Base-by-base conservation (phyloP, 2,888 invertebrate genomes). In the Allophyes oxyacanthae region DNA sequence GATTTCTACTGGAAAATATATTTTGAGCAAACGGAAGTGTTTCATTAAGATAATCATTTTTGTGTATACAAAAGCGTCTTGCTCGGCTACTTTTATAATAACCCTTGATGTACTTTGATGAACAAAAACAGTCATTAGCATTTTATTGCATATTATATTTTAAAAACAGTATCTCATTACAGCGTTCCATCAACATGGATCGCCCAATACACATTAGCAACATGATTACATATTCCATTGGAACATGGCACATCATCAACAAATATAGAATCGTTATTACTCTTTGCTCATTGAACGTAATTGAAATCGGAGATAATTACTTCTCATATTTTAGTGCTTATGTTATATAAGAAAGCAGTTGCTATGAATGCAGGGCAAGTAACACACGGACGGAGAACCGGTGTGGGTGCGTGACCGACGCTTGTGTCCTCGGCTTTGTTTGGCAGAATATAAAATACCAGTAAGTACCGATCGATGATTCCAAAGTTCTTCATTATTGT, bases 401-500 rank as follows among this genome's bases (percentile, higher is more conserved):
- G 68, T 67, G n/a, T n/a, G n/a, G 70, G 82, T 82, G 88, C 89
- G 88, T 90, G 89, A 90, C 87, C 82, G 81, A 65, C 81, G 73
- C 64, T 64, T 74, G 66, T 79, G 81, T 81, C 83, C 80, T 79
- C 74, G 67, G 64, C 72, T 78, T 75, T 75, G 75, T 77, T 76
- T 67, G 73, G 60, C 72, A 72, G 82, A 82, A 83, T 81, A 86
- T 82, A 80, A 82, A 83, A 78, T 81, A 78, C 71, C 73, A 68
- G 69, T 74, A 78, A 76, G n/a, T n/a, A n/a, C n/a, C 77, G 76
- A 80, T 67, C 61, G 56, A 50, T 62, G 51, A 28, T 43, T 48
- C 53, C 37, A 25, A 26, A 34, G 57, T 45, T 40, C 54, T 67
- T 57, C 48, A 60, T 48, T 38, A 57, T 36, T 41, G 20, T 20